phyloP scores from a whole-genome alignment of 2,113 vertebrate genomes.

The Microcebus ravelobensis region DNA sequence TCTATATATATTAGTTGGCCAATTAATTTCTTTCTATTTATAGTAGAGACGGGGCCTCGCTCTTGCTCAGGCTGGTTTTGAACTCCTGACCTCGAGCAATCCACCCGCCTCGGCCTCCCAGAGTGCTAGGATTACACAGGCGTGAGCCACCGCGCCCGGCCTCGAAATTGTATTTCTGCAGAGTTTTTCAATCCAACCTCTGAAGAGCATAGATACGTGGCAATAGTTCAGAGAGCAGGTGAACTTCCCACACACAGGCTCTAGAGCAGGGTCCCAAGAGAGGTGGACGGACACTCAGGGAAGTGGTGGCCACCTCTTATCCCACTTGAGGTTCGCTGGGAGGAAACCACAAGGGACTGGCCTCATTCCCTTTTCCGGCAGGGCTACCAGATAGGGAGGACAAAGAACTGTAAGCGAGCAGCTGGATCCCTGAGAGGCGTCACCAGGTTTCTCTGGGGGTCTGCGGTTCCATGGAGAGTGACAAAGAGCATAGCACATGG shows the following conservation, averaged over 20 bases:
- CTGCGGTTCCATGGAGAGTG: neutral
- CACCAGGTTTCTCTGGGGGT: neutral
- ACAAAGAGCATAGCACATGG: no score
- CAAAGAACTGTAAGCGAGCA: neutral
- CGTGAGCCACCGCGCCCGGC: no score
- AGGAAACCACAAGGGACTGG: neutral
- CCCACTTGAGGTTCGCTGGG: neutral
- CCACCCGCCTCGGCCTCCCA: no score
- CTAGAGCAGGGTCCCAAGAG: neutral
- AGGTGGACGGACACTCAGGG: neutral
- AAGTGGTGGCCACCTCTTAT: neutral
- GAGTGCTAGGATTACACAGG: no score
- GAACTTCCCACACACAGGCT: neutral
- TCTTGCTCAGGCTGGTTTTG: no score
- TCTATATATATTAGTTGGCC: no score
- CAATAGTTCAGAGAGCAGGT: neutral
- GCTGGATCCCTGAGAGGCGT: neutral
- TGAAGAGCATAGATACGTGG: neutral
- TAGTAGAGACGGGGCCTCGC: no score
- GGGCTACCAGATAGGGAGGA: neutral
- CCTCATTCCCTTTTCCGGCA: neutral
- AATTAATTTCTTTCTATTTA: no score
- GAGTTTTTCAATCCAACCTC: neutral
- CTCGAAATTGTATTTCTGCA: no score
- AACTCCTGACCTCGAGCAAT: no score